A percentile compares a stretch with the other conserved stretches of the same genome.
These are phyloP conservation scores for Linyphia triangularis DNA, from an alignment of 2,888 invertebrate species.

Conservation along the genomic window DNA sequence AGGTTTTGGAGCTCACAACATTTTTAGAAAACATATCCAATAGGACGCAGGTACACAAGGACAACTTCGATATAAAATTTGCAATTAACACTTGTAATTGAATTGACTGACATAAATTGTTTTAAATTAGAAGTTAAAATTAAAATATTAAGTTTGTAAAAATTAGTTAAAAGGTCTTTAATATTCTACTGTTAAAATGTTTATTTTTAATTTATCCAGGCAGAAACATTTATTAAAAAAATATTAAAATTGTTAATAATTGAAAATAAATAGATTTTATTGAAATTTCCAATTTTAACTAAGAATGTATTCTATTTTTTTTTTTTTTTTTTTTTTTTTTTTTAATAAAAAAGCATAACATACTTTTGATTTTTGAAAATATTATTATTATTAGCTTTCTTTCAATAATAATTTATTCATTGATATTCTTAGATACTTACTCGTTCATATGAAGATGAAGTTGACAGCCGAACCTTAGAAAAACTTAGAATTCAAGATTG, in stretches of 20 bases:
- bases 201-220: neutral
- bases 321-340: too few relatives aligned
- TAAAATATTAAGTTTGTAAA: too few relatives aligned
- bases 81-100: too few relatives aligned
- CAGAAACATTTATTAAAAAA: neutral
- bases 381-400: neutral
- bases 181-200: too few relatives aligned
- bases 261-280: neutral
- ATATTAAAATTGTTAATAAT: neutral
- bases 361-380: too few relatives aligned
- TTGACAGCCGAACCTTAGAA: conserved; percentile 83
- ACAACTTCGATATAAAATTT: neutral
- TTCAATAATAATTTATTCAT: conserved; percentile 77
- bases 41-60: conserved; percentile 83
- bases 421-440: conserved; percentile 82
- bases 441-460: conserved; percentile 82
- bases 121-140: too few relatives aligned
- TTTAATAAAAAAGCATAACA: too few relatives aligned
- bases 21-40: conserved; percentile 91
- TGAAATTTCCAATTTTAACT: too few relatives aligned
- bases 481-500: conserved; percentile 93
- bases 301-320: too few relatives aligned
- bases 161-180: too few relatives aligned
- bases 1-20: conserved; percentile 92
- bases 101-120: too few relatives aligned